Conservation (phyloP, 92 coral and sea anemone genomes). For the Meandrina meandrites region DNA sequence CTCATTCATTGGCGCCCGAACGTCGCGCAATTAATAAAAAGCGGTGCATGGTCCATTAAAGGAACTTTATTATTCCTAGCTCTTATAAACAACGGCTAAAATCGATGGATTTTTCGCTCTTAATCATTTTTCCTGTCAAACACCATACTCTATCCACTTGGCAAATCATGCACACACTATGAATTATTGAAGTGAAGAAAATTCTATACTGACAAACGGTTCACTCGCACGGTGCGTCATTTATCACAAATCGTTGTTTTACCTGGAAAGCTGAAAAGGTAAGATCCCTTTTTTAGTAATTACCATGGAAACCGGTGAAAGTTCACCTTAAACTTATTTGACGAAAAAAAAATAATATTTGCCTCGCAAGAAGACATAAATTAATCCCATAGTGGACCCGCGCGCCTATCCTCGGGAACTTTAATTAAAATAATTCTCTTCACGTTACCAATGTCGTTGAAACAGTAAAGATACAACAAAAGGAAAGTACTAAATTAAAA, state of each 20-base stretch:
- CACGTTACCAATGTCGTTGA: neutral
- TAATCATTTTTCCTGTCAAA: neutral
- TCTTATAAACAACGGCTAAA: constrained; percentile 2
- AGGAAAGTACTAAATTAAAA: neutral
- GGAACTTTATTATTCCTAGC: neutral
- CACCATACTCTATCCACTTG: too few species aligned
- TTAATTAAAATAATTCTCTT: neutral
- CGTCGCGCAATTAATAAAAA: neutral
- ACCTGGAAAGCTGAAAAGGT: neutral
- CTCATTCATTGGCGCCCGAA: neutral
- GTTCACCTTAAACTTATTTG: neutral
- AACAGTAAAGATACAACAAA: neutral
- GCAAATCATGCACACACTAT: neutral
- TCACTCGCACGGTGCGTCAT: neutral
- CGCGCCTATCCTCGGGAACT: too few species aligned
- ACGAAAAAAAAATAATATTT: neutral
- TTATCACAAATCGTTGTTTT: neutral
- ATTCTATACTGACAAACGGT: neutral
- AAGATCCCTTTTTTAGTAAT: neutral
- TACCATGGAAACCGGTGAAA: neutral
- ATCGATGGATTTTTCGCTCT: neutral
- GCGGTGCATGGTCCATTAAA: neutral
- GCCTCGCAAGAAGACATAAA: neutral
- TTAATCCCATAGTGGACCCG: neutral
- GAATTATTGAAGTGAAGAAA: neutral